Percentiles rank a stretch among this genome's conserved stretches.
Conservation (phyloP, 2,113 vertebrate genomes). For the Trichechus manatus region DNA sequence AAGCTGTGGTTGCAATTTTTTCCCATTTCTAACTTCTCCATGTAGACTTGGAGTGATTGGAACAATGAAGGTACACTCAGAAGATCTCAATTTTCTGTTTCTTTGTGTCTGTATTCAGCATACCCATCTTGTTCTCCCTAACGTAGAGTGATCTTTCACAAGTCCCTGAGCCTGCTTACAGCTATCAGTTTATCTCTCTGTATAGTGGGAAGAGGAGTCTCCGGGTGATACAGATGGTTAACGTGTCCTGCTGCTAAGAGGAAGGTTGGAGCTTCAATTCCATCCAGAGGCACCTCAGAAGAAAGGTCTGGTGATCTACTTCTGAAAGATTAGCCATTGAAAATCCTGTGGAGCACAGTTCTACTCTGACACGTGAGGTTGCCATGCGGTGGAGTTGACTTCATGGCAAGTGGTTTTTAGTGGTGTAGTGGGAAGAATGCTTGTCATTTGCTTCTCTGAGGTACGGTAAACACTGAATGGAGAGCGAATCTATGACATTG, state of each 20-base stretch:
- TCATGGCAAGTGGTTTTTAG: neutral
- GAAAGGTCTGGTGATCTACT: neutral
- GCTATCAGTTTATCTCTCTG: neutral
- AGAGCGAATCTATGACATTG: neutral
- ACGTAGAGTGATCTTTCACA: neutral
- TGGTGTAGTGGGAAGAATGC: neutral
- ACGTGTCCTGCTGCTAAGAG: neutral
- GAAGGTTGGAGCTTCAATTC: too few species aligned
- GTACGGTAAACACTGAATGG: neutral
- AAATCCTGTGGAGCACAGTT: neutral
- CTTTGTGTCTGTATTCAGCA: neutral
- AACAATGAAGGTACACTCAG: neutral
- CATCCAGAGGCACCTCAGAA: neutral
- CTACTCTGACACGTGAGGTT: neutral
- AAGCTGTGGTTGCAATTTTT: neutral
- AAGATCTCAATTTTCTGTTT: neutral
- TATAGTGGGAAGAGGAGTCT: neutral
- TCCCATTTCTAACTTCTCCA: neutral
- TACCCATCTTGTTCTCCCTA: neutral
- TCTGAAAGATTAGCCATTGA: too few species aligned
- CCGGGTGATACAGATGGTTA: neutral
- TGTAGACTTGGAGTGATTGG: neutral
- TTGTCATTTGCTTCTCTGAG: neutral
- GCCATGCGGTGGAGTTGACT: neutral
- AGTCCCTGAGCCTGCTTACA: neutral